Percentiles rank a stretch among this genome's conserved stretches.
These are phyloP conservation scores for Saguinus oedipus DNA, from an alignment of 2,797 vertebrate species.

Conservation along the genomic window DNA sequence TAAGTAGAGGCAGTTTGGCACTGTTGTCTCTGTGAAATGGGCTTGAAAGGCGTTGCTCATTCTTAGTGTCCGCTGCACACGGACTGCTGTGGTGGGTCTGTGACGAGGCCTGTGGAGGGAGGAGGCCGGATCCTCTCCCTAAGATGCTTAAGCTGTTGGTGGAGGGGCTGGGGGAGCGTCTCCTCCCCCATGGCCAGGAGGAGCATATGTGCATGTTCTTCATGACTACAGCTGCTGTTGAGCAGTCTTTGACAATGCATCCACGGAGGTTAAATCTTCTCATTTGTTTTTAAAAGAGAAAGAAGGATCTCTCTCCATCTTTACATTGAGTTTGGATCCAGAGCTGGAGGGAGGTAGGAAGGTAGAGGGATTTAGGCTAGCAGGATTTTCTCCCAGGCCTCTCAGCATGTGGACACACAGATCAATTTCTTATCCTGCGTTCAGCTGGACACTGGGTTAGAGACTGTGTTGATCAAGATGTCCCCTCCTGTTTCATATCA, in stretches of 20 bases:
- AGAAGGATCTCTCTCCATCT: slow-evolving; percentile 53
- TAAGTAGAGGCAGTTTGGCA: neutral
- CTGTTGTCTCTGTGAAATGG: slow-evolving; percentile 34
- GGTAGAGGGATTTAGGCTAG: slow-evolving; percentile 80
- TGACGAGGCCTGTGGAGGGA: neutral
- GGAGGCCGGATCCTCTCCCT: neutral
- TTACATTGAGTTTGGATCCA: slow-evolving; percentile 77
- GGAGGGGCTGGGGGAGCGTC: neutral
- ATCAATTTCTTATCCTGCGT: slow-evolving; percentile 87
- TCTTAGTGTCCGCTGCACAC: fast-evolving
- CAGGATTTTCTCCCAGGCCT: slow-evolving; percentile 84
- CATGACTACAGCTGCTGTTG: slow-evolving; percentile 26
- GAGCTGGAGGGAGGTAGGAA: slow-evolving; percentile 66
- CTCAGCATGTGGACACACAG: slow-evolving; percentile 83
- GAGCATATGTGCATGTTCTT: slow-evolving; percentile 23
- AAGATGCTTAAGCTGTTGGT: neutral
- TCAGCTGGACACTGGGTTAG: slow-evolving; percentile 89
- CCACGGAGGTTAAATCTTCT: slow-evolving; percentile 63
- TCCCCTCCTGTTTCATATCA: slow-evolving; percentile 87
- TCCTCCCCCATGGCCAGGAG: neutral
- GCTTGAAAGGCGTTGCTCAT: neutral
- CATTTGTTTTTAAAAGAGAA: slow-evolving; percentile 71
- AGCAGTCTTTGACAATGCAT: slow-evolving; percentile 43
- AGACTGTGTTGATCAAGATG: slow-evolving; percentile 84
- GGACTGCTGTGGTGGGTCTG: neutral